phyloP scores from a whole-genome alignment of 2,888 invertebrate species.

The Tenthredo distinguenda region DNA sequence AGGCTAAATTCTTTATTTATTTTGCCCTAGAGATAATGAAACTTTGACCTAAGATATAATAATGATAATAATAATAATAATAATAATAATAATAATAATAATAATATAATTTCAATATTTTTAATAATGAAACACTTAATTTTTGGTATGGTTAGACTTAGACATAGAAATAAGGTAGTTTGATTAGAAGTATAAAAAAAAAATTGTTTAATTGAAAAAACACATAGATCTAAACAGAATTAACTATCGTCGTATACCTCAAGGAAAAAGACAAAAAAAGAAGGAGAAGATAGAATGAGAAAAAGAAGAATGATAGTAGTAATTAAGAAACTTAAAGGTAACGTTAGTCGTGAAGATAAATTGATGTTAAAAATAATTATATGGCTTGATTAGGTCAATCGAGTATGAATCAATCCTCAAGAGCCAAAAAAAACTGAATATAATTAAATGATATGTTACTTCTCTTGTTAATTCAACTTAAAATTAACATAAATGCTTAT shows the following conservation, averaged over 20 bases:
- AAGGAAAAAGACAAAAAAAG: conserved; percentile 38
- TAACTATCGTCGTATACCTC: conserved; percentile 43
- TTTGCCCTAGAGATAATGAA: neutral
- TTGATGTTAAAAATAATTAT: neutral
- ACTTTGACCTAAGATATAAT: neutral
- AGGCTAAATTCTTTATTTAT: neutral
- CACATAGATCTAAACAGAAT: neutral
- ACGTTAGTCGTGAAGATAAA: neutral
- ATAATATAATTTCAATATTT: conserved; percentile 43
- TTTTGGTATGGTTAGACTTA: conserved; percentile 52
- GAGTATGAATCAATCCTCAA: neutral
- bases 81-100: neutral
- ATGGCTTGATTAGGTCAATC: conserved; percentile 5
- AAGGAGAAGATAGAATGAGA: conserved; percentile 2
- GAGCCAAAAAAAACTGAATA: conserved; percentile 65
- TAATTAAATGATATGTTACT: conserved; percentile 76
- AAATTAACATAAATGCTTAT: conserved; percentile 65
- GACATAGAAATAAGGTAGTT: neutral
- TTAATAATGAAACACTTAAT: conserved; percentile 45
- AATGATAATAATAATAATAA: neutral
- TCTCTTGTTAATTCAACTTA: conserved; percentile 75
- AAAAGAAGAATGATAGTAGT: conserved; percentile 29
- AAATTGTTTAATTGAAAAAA: neutral
- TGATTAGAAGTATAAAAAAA: neutral
- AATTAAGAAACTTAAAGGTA: neutral